Percentiles rank a stretch among this genome's conserved stretches.
Conservation (phyloP, 2,888 invertebrate genomes). For the Osmoderma eremita region DNA sequence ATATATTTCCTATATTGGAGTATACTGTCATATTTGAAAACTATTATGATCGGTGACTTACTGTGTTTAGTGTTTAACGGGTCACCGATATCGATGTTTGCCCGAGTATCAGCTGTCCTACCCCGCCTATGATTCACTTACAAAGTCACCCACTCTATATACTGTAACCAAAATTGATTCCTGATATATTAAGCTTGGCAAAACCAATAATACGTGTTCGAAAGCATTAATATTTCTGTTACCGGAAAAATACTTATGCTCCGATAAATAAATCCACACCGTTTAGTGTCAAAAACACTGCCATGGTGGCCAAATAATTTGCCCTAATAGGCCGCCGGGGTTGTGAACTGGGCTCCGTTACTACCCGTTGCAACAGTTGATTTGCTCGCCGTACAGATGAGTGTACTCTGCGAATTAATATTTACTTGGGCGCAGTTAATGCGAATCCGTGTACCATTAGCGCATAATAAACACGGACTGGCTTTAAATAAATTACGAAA, state of each 20-base stretch:
- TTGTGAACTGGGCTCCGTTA: not conserved
- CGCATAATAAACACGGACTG: conserved; percentile 33
- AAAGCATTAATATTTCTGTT: too few relatives aligned
- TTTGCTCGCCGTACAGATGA: conserved; percentile 2
- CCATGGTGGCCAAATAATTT: conserved; percentile 1
- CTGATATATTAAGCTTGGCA: too few relatives aligned
- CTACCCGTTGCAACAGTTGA: conserved; percentile 8
- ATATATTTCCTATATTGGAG: too few relatives aligned
- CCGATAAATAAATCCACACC: not conserved
- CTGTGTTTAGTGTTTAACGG: too few relatives aligned
- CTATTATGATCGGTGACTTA: too few relatives aligned
- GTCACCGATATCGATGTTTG: too few relatives aligned
- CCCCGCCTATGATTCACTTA: too few relatives aligned
- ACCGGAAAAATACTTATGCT: not conserved
- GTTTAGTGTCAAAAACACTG: not conserved
- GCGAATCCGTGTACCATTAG: conserved; percentile 34
- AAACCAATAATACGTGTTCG: too few relatives aligned
- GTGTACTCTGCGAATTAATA: conserved; percentile 22
- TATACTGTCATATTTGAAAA: too few relatives aligned
- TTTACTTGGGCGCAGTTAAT: conserved; percentile 35
- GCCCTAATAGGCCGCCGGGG: not conserved
- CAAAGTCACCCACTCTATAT: too few relatives aligned
- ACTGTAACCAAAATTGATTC: too few relatives aligned
- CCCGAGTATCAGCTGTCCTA: too few relatives aligned
- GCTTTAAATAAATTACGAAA: conserved; percentile 27